Percentiles rank a stretch among this genome's conserved stretches.
phyloP scores from a whole-genome alignment of 1,140 invertebrate species.

The Calephelis virginiensis region DNA sequence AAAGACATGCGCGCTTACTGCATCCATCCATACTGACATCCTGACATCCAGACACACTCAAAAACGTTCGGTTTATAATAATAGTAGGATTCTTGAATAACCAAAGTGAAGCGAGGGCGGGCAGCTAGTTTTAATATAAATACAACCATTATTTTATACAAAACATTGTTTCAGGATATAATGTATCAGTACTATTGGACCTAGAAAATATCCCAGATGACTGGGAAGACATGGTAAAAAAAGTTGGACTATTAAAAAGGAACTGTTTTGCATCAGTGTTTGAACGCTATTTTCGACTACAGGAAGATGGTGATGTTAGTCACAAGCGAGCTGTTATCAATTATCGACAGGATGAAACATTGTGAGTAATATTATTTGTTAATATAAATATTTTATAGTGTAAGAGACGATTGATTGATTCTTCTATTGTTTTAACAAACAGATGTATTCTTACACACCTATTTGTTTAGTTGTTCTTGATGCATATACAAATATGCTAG shows the following conservation, averaged over 20 bases:
- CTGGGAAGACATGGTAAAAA: conserved; percentile 93
- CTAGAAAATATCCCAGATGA: conserved; percentile 94
- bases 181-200: conserved; percentile 95
- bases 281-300: conserved; percentile 99
- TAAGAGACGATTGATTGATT: too few species aligned
- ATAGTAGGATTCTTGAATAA: too few species aligned
- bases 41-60: too few species aligned
- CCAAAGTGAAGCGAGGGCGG: too few species aligned
- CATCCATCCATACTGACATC: too few species aligned
- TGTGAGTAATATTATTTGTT: conserved; percentile 85
- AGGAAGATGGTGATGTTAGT: conserved; percentile 93
- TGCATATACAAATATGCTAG: too few species aligned
- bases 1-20: too few species aligned
- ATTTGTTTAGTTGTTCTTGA: too few species aligned
- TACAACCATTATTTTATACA: not conserved
- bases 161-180: conserved; percentile 83
- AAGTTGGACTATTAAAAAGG: conserved; percentile 96
- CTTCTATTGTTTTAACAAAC: too few species aligned
- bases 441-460: too few species aligned
- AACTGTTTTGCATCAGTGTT: conserved; percentile 99
- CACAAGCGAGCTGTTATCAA: conserved; percentile 98
- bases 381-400: not conserved
- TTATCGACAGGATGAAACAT: conserved; percentile 98
- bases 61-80: too few species aligned
- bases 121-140: too few species aligned